Percentiles rank a stretch among this genome's conserved stretches.
Evolutionary conservation across 1,140 invertebrate species (phyloP).

Genomic region (Neodiprion fabricii): DNA sequence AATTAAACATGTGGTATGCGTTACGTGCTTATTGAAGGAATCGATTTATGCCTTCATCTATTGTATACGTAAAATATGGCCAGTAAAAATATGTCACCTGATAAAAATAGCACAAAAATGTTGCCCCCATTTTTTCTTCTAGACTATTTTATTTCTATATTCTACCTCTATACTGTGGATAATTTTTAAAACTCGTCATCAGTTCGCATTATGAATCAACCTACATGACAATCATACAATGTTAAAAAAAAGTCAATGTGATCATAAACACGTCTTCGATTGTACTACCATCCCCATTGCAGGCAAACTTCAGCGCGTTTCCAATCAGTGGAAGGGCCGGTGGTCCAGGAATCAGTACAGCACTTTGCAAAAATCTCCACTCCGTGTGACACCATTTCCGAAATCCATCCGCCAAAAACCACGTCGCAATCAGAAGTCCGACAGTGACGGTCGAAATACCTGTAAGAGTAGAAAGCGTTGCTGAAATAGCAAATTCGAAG

Average conservation of each 20-base stretch:
- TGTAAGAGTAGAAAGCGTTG: too few relatives aligned
- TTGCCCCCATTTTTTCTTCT: too few relatives aligned
- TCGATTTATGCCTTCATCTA: too few relatives aligned
- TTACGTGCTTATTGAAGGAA: too few relatives aligned
- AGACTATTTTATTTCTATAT: too few relatives aligned
- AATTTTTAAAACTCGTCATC: background rate
- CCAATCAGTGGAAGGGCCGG: slow-evolving; percentile 54
- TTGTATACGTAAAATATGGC: too few relatives aligned
- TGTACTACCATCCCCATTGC: slow-evolving; percentile 25
- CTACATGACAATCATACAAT: background rate
- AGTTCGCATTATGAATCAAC: background rate
- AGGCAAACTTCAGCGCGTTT: slow-evolving; percentile 47
- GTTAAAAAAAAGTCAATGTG: background rate
- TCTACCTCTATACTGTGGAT: background rate
- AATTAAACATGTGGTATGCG: too few relatives aligned
- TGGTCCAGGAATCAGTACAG: slow-evolving; percentile 51
- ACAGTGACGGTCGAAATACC: background rate
- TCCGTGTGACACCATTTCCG: background rate
- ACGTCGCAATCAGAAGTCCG: background rate
- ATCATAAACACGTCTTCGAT: background rate
- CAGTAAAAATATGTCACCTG: too few relatives aligned
- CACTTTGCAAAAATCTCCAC: slow-evolving; percentile 23
- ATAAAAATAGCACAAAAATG: too few relatives aligned
- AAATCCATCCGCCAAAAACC: background rate
- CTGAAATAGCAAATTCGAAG: too few relatives aligned